Base-by-base conservation (phyloP, 2,797 vertebrate species). In the Paratrypauchen microcephalus region DNA sequence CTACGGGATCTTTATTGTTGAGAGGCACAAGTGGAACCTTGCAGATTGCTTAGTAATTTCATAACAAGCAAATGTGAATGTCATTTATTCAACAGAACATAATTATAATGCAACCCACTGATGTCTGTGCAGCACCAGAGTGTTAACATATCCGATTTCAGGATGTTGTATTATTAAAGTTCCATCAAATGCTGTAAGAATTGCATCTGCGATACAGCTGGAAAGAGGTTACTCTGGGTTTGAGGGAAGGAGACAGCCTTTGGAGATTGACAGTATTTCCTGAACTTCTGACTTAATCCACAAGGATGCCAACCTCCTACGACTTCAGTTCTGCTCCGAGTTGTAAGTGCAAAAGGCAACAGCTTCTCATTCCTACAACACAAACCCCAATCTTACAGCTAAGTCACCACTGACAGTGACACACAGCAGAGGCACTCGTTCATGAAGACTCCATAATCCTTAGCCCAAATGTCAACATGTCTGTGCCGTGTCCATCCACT, bases 391-490 rank as follows among this genome's bases (percentile, higher is more conserved):
- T 82, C 84, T 77, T 39, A 85, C 79, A 83, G 83, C 80, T 79
- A 77, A 90, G 86, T 89, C 86, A 89, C 89, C 86, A 88, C 75
- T 11, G 68, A 87, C 86, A 81, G 76, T 77, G 82, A 88, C 75
- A 81, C 76, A 81, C 83, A 82, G 83, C 74, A 77, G 85, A 85
- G 67, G 74, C 79, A 72, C 85, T 88, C 80, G 76, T 89, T 88
- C 79, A 83, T 83, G 86, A 89, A 78, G 75, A 77, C 75, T 84
- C 81, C 78, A 76, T 90, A 91, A 93, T 91, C 89, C 84, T 89
- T 79, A 91, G 88, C 85, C 78, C 71, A 90, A 92, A 93, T 90
- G 90, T 91, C 91, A 92, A 91, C 90, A 91, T 82, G 83, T 82
- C 86, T 80, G 54, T 73, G 74, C 78, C 77, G 55, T 72, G 80